Percentiles rank a stretch among this genome's conserved stretches.
phyloP scores from a whole-genome alignment of 2,113 vertebrate genomes.

The Notechis scutatus region DNA sequence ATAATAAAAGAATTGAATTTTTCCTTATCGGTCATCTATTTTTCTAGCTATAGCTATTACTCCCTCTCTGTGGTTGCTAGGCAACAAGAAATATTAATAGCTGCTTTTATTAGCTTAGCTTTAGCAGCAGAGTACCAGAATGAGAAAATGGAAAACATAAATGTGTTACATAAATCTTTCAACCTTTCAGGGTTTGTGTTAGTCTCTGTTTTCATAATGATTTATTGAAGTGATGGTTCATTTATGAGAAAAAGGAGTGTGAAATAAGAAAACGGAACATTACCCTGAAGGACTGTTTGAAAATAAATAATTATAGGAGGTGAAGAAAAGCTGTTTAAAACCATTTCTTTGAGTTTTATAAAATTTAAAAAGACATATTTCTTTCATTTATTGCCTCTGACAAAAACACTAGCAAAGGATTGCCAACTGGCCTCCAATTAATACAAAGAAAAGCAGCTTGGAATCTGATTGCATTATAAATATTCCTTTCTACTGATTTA shows the following conservation, averaged over 20 bases:
- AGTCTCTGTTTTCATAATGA: slow-evolving; percentile 99
- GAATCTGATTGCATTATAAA: slow-evolving; percentile 29
- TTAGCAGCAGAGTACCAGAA: slow-evolving; percentile 98
- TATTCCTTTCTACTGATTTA: slow-evolving; percentile 35
- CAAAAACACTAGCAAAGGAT: slow-evolving; percentile 59
- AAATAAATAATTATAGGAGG: slow-evolving; percentile 98
- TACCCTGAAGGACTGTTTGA: slow-evolving; percentile 97
- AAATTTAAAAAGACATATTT: slow-evolving; percentile 82
- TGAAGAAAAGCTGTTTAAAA: slow-evolving; percentile 92
- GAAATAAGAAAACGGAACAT: slow-evolving; percentile 98
- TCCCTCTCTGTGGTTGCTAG: slow-evolving; percentile 95
- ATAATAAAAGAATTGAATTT: slow-evolving; percentile 99
- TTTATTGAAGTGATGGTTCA: slow-evolving; percentile 98
- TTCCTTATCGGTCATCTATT: slow-evolving; percentile 99
- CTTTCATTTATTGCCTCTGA: slow-evolving; percentile 71
- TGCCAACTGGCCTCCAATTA: slow-evolving; percentile 46
- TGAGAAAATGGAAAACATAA: slow-evolving; percentile 99
- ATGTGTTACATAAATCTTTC: slow-evolving; percentile 99
- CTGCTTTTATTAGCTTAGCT: slow-evolving; percentile 99
- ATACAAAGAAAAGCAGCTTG: slow-evolving; percentile 50
- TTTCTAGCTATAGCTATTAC: slow-evolving; percentile 99
- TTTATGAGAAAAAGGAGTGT: slow-evolving; percentile 96
- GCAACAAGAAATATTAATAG: slow-evolving; percentile 99
- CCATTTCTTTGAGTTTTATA: slow-evolving; percentile 83
- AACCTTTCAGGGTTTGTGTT: slow-evolving; percentile 95